Evolutionary conservation across 2,797 vertebrate genomes (phyloP).

Genomic region (Melanotaenia trifasciata): DNA sequence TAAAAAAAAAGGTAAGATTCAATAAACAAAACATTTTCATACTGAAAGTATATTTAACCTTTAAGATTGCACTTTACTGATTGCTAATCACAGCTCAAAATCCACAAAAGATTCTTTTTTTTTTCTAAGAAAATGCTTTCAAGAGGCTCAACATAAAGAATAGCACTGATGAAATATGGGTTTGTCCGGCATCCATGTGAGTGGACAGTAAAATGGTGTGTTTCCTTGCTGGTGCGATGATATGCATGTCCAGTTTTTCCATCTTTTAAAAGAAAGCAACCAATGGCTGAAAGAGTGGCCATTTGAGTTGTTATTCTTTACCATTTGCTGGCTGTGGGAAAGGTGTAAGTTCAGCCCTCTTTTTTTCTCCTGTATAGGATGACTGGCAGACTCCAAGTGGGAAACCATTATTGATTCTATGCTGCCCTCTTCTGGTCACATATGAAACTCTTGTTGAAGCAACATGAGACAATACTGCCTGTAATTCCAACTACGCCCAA

Average conservation of each 20-base stretch:
- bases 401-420: conserved; percentile 37
- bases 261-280: conserved; percentile 38
- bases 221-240: conserved; percentile 69
- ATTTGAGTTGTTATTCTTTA: conserved; percentile 47
- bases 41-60: conserved; percentile 79
- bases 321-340: conserved; percentile 56
- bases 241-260: conserved; percentile 31
- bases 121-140: conserved; percentile 62
- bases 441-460: conserved; percentile 48
- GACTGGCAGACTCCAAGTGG: conserved; percentile 40
- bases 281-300: conserved; percentile 43
- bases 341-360: conserved; percentile 53
- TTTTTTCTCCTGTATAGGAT: conserved; percentile 30
- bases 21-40: conserved; percentile 70
- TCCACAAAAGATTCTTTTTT: conserved; percentile 71
- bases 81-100: conserved; percentile 86
- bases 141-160: conserved; percentile 74
- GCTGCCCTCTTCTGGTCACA: conserved; percentile 66
- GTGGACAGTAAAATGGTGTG: conserved; percentile 15
- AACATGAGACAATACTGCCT: conserved; percentile 64
- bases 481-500: conserved; percentile 51
- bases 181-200: conserved; percentile 30
- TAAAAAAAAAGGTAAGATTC: conserved; percentile 61
- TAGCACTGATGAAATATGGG: conserved; percentile 52
- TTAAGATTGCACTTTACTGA: conserved; percentile 87